These are phyloP conservation scores for Diglossa brunneiventris DNA, from an alignment of 2,113 vertebrate species.

Conservation along the genomic window DNA sequence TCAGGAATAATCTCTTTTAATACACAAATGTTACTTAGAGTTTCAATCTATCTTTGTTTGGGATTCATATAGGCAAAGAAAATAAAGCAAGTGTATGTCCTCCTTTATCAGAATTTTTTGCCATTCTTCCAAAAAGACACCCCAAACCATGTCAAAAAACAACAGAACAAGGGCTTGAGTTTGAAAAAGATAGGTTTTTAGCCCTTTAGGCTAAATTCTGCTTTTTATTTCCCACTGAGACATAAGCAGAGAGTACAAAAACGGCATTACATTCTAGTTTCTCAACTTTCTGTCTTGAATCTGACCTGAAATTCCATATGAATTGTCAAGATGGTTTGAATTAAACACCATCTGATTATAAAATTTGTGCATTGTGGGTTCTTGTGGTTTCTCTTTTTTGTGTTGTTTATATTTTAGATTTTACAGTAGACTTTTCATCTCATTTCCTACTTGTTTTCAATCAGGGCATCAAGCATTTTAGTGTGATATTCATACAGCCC, in stretches of 20 bases:
- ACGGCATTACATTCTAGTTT: background rate
- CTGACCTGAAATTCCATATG: background rate
- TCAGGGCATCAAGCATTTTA: background rate
- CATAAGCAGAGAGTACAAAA: background rate
- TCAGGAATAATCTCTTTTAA: slow-evolving; percentile 28
- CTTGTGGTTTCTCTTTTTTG: background rate
- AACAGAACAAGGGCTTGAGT: background rate
- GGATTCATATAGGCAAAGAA: background rate
- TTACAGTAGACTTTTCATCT: background rate
- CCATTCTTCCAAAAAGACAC: background rate
- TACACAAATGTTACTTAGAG: background rate
- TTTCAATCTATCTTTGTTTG: background rate
- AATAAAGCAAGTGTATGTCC: background rate
- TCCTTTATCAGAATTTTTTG: background rate
- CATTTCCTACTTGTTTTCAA: background rate
- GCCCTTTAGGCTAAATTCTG: background rate
- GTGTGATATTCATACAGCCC: background rate
- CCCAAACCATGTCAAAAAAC: background rate
- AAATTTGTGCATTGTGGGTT: background rate
- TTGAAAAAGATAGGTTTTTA: background rate
- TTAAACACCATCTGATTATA: background rate
- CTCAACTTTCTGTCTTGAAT: background rate
- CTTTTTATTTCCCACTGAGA: background rate
- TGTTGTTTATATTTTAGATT: background rate
- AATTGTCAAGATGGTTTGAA: background rate